Conservation (phyloP, 2,113 vertebrate genomes). For the Amphilophus citrinellus region DNA sequence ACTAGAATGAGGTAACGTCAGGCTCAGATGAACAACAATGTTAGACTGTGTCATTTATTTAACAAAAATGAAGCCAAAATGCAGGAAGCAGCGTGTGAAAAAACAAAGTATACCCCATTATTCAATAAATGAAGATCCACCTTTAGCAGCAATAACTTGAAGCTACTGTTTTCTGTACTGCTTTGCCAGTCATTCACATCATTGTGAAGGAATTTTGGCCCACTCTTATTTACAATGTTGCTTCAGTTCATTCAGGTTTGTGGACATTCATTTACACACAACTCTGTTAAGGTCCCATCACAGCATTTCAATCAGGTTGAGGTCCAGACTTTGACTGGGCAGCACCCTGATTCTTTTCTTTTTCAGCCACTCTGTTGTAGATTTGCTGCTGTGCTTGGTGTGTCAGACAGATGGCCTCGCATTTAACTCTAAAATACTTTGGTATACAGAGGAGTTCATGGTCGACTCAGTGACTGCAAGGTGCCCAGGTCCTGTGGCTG, state of each 20-base stretch:
- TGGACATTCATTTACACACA: too few relatives aligned
- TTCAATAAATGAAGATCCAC: background rate
- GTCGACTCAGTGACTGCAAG: too few relatives aligned
- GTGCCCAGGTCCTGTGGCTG: too few relatives aligned
- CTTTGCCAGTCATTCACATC: background rate
- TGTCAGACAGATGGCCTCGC: too few relatives aligned
- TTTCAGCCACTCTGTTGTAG: too few relatives aligned
- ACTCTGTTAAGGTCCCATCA: too few relatives aligned
- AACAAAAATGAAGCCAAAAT: background rate
- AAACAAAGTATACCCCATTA: background rate
- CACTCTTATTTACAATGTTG: background rate
- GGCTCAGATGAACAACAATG: fast-evolving
- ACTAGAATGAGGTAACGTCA: background rate
- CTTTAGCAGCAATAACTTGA: background rate
- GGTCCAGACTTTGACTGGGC: too few relatives aligned
- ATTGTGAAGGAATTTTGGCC: background rate
- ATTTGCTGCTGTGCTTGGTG: too few relatives aligned
- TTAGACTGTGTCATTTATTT: background rate
- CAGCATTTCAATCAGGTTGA: too few relatives aligned
- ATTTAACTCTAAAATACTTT: too few relatives aligned
- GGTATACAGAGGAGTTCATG: too few relatives aligned
- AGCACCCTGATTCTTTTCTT: too few relatives aligned
- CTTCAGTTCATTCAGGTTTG: background rate
- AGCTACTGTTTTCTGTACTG: background rate
- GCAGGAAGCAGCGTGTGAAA: background rate